Evolutionary conservation across 2,113 vertebrate genomes (phyloP).

Genomic region (Lampris incognitus): DNA sequence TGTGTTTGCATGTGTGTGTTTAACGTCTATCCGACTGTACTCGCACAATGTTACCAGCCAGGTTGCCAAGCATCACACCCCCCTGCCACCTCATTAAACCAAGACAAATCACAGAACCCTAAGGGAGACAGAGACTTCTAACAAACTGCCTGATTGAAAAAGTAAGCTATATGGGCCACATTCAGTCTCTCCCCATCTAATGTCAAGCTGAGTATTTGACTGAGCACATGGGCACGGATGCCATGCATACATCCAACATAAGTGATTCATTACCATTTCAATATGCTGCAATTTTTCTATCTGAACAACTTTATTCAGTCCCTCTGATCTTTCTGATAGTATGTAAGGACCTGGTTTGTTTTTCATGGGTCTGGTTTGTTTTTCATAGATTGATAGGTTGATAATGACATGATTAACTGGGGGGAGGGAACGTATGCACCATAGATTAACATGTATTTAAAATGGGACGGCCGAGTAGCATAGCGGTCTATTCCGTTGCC

Average conservation of each 20-base stretch:
- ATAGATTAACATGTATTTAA: not conserved
- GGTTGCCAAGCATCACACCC: conserved; percentile 58
- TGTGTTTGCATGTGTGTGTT: not conserved
- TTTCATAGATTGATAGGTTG: too few species aligned
- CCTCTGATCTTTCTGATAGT: too few species aligned
- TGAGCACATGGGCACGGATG: not conserved
- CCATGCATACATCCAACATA: not conserved
- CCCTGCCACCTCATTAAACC: conserved; percentile 61
- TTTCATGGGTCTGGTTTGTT: too few species aligned
- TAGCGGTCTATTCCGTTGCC: too few species aligned
- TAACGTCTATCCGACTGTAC: conserved; percentile 19
- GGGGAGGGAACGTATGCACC: conserved; percentile 14
- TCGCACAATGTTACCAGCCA: conserved; percentile 34
- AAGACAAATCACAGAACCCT: conserved; percentile 65
- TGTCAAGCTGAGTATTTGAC: conserved; percentile 20
- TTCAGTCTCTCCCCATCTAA: conserved; percentile 1
- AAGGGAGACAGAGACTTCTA: conserved; percentile 47
- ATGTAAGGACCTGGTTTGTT: too few species aligned
- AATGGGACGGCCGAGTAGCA: not conserved
- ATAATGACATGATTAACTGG: conserved; percentile 27
- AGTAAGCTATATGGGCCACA: conserved; percentile 51
- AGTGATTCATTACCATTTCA: not conserved
- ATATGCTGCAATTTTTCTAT: not conserved
- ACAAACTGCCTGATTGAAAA: conserved; percentile 65
- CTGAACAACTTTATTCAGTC: conserved; percentile 13